These are phyloP conservation scores for Griposia aprilina DNA, from an alignment of 2,888 invertebrate genomes.

Conservation along the genomic window DNA sequence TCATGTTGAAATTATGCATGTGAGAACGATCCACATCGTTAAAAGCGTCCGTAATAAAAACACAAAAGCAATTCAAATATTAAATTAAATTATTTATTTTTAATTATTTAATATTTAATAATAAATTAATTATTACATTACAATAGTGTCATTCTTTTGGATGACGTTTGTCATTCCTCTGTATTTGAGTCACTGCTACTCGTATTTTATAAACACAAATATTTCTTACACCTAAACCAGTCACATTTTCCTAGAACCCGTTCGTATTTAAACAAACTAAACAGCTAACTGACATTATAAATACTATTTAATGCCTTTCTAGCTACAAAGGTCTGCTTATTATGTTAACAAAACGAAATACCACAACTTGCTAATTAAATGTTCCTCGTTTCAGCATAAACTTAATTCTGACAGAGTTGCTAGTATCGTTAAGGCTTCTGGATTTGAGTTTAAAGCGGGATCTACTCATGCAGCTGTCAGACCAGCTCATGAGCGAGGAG, in stretches of 20 bases:
- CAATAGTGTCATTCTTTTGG: neutral
- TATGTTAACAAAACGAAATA: constrained; percentile 35
- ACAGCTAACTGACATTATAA: constrained; percentile 5
- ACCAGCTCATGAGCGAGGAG: constrained; percentile 71
- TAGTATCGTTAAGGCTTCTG: constrained; percentile 72
- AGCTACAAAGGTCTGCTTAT: constrained; percentile 9
- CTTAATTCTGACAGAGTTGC: constrained; percentile 75
- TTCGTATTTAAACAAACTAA: neutral
- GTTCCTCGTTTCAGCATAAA: constrained; percentile 72
- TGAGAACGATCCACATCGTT: no score
- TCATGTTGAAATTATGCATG: no score
- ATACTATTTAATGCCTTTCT: constrained; percentile 9
- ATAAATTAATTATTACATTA: no score
- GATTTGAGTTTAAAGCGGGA: constrained; percentile 73
- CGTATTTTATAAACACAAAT: neutral
- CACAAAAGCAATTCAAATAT: no score
- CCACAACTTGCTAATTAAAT: constrained; percentile 42
- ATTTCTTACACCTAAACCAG: neutral
- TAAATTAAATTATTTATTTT: no score
- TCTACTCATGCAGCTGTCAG: constrained; percentile 66
- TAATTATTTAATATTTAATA: no score
- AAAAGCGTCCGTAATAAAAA: no score
- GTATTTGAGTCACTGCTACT: no score
- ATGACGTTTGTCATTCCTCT: neutral
- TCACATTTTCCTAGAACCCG: neutral